A percentile compares a stretch with the other conserved stretches of the same genome.
These are phyloP conservation scores for Parambassis ranga DNA, from an alignment of 2,797 vertebrate genomes.

Conservation along the genomic window DNA sequence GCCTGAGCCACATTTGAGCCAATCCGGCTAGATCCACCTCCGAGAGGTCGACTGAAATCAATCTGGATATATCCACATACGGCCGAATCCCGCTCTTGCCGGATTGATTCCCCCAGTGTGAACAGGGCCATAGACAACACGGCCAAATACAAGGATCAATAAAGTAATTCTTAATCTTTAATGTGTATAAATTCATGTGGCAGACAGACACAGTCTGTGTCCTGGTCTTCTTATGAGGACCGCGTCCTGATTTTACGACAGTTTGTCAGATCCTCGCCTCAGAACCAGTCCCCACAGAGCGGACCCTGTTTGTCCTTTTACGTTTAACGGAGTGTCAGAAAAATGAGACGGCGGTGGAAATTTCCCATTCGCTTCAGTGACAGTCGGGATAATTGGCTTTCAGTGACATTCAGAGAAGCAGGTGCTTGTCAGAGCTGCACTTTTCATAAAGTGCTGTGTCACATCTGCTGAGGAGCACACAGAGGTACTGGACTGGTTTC, in stretches of 20 bases:
- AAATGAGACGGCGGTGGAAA: slow-evolving; percentile 38
- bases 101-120: too few relatives aligned
- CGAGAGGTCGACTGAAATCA: too few relatives aligned
- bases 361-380: slow-evolving; percentile 40
- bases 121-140: too few relatives aligned
- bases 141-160: too few relatives aligned
- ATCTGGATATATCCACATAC: too few relatives aligned
- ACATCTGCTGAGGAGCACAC: slow-evolving; percentile 17
- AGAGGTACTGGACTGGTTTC: neutral
- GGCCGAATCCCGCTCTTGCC: too few relatives aligned
- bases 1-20: too few relatives aligned
- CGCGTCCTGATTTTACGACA: slow-evolving; percentile 15
- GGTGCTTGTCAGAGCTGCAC: slow-evolving; percentile 20
- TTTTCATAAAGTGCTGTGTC: slow-evolving; percentile 38
- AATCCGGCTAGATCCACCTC: too few relatives aligned
- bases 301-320: slow-evolving; percentile 41
- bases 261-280: slow-evolving; percentile 29
- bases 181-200: too few relatives aligned
- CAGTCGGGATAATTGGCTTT: slow-evolving; percentile 65
- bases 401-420: slow-evolving; percentile 49
- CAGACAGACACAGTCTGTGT: neutral
- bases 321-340: slow-evolving; percentile 22
- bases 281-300: slow-evolving; percentile 6
- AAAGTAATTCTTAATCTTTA: too few relatives aligned
- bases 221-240: neutral